Percentiles rank a stretch among this genome's conserved stretches.
Evolutionary conservation across 2,113 vertebrate genomes (phyloP).

Genomic region (pig (Sus scrofa)): DNA sequence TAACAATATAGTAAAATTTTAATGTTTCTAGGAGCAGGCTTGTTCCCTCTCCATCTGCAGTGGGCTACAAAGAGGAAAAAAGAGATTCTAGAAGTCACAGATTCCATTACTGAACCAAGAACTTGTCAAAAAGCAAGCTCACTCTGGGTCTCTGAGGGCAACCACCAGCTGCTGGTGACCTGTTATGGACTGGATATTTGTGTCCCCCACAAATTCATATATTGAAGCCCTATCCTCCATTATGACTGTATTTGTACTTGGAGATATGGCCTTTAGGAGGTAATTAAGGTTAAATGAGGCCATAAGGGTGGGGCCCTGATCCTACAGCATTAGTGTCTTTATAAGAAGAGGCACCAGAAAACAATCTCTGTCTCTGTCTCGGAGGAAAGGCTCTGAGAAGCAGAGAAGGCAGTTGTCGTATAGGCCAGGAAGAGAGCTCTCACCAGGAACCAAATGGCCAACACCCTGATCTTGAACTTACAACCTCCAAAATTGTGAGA

Average conservation of each 20-base stretch:
- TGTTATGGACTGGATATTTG: background rate
- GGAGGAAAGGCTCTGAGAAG: background rate
- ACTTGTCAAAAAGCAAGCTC: background rate
- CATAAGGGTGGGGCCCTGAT: background rate
- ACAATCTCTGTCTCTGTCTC: background rate
- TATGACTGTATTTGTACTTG: slow-evolving; percentile 4
- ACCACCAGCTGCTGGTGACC: background rate
- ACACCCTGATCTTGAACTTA: background rate
- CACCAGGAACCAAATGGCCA: background rate
- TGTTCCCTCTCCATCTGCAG: background rate
- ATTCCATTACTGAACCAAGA: background rate
- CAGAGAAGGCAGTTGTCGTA: background rate
- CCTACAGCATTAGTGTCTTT: background rate
- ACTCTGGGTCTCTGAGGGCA: background rate
- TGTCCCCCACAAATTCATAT: background rate
- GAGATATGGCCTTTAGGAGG: background rate
- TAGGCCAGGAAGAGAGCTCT: background rate
- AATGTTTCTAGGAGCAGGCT: slow-evolving; percentile 3
- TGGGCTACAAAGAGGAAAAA: background rate
- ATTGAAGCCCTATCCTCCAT: background rate
- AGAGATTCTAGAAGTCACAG: background rate
- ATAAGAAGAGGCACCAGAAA: background rate
- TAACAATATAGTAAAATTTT: background rate
- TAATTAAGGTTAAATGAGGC: background rate
- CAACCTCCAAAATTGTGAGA: background rate